A percentile compares a stretch with the other conserved stretches of the same genome.
Conservation (phyloP, 2,888 invertebrate genomes). For the Patella ulyssiponensis region DNA sequence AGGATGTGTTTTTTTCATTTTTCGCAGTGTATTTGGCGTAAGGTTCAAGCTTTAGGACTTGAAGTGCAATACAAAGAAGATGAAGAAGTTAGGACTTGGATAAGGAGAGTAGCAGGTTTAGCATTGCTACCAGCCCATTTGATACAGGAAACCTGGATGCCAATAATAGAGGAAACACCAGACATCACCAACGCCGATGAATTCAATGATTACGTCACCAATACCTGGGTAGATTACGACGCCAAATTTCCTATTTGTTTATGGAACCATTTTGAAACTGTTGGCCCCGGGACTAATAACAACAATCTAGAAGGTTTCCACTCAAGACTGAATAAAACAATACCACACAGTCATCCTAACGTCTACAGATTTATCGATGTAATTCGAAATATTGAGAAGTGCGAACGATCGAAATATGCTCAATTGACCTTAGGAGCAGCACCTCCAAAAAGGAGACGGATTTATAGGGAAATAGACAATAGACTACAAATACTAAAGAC, state of each 20-base stretch:
- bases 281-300: conserved; percentile 9
- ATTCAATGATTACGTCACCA: not conserved
- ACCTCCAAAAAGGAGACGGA: too few relatives aligned
- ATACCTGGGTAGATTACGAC: conserved; percentile 19
- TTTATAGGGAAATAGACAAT: too few relatives aligned
- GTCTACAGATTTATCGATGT: too few relatives aligned
- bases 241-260: not conserved
- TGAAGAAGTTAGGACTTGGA: not conserved
- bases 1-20: not conserved
- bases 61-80: conserved; percentile 7
- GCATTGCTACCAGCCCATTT: conserved; percentile 3
- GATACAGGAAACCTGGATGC: conserved; percentile 18
- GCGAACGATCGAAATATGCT: too few relatives aligned
- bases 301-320: conserved; percentile 7
- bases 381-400: too few relatives aligned
- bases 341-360: not conserved
- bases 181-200: not conserved
- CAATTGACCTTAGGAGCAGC: too few relatives aligned
- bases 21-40: not conserved
- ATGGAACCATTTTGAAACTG: conserved; percentile 21
- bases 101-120: conserved; percentile 3
- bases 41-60: not conserved
- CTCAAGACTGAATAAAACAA: not conserved
- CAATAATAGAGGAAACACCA: conserved; percentile 7
- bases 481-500: too few relatives aligned